Base-by-base conservation (phyloP, 2,797 vertebrate genomes). In the Todus mexicanus region DNA sequence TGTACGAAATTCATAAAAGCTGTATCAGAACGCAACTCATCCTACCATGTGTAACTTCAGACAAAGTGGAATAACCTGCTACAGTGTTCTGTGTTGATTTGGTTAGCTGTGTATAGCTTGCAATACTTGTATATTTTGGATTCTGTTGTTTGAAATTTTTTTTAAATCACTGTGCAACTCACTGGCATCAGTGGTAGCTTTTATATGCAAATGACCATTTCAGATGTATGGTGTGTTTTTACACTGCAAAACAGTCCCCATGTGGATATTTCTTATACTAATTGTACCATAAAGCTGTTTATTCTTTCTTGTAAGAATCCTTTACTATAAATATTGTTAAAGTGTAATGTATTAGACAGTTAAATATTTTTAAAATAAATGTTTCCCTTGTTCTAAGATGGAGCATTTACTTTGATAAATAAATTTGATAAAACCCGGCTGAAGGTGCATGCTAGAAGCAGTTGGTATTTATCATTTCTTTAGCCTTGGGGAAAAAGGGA, bases 321-420 rank as follows among this genome's bases (percentile, higher is more conserved):
- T 99, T 99, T 99, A 97, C 97, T 98, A 98, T 99, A 99, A 98
- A 98, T 99, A 99, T 98, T 98, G 99, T 98, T 98, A 96, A 98
- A 98, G 98, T 99, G 98, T 99, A 98, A 98, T 98, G 98, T 99
- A 99, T 98, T 98, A 98, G 98, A 97, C 98, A 98, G 98, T 99
- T 98, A 98, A 98, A 98, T 99, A 99, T 99, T 99, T 99, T 99
- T 99, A 98, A 99, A 99, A 99, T 99, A 99, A 98, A 99, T 98
- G 98, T 98, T 98, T 98, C 98, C 98, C 98, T 98, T 98, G 97
- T 98, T 98, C 97, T 98, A 98, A 96, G 97, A 95, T 94, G 89
- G 95, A 96, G 60, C 93, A 91, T 96, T 95, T 96, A 96, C 95
- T 96, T 96, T 96, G 95, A 93, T 96, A 84, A 96, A 95, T 95